Percentiles rank a stretch among this genome's conserved stretches.
These are phyloP conservation scores for Caloenas nicobarica DNA, from an alignment of 2,113 vertebrate species.

Conservation along the genomic window DNA sequence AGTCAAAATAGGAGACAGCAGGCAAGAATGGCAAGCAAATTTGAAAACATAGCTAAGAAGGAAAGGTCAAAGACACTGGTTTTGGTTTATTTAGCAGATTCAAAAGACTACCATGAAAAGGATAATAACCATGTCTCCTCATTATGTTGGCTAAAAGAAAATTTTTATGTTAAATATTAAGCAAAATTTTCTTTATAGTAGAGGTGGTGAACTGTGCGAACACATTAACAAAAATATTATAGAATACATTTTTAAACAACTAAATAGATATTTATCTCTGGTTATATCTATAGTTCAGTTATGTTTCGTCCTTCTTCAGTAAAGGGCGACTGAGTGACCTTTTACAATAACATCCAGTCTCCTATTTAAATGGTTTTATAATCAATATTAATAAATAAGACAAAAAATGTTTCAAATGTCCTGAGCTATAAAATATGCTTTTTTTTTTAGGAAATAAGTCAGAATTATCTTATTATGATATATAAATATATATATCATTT, in stretches of 20 bases:
- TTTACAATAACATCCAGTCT: neutral
- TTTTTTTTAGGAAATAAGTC: neutral
- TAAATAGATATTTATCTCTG: neutral
- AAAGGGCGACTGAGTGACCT: neutral
- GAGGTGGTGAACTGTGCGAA: neutral
- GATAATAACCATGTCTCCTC: neutral
- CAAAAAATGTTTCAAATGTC: neutral
- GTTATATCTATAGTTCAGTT: neutral
- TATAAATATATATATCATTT: neutral
- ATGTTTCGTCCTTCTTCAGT: neutral
- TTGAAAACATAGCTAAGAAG: neutral
- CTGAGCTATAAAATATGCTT: slow-evolving; percentile 1
- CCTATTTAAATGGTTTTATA: neutral
- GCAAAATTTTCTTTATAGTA: neutral
- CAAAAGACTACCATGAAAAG: neutral
- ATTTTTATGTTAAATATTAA: neutral
- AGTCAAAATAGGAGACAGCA: neutral
- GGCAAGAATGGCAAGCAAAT: neutral
- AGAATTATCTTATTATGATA: neutral
- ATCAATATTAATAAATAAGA: neutral
- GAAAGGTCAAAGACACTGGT: neutral
- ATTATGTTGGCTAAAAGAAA: neutral
- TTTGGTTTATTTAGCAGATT: neutral
- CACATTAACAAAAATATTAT: neutral
- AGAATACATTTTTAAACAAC: neutral